Conservation (phyloP, 2,113 vertebrate genomes). For the Crotalus viridis region DNA sequence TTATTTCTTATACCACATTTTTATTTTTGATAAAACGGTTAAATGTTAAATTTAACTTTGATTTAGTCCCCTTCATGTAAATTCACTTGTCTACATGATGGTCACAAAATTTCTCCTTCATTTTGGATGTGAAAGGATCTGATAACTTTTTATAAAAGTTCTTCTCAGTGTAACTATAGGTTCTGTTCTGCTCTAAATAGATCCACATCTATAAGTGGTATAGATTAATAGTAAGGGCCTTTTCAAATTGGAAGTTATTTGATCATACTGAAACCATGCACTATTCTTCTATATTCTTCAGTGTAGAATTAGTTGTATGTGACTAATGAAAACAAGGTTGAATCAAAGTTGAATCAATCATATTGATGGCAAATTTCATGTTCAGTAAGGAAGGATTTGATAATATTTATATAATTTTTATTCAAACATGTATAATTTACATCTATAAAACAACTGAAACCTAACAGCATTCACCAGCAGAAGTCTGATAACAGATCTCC, state of each 20-base stretch:
- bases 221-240: conserved; percentile 28
- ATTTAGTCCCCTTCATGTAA: neutral
- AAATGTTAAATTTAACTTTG: conserved; percentile 57
- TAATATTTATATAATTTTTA: conserved; percentile 57
- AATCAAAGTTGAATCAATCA: conserved; percentile 38
- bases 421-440: conserved; percentile 55
- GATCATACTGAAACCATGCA: conserved; percentile 40
- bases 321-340: conserved; percentile 32
- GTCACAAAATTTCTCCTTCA: conserved; percentile 31
- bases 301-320: conserved; percentile 35
- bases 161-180: neutral
- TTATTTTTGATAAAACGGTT: conserved; percentile 69
- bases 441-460: conserved; percentile 57
- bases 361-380: conserved; percentile 57
- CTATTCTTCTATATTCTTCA: conserved; percentile 17
- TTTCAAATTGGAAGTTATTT: neutral
- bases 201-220: conserved; percentile 36
- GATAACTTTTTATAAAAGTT: conserved; percentile 3
- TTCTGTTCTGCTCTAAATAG: neutral
- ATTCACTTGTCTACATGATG: conserved; percentile 29
- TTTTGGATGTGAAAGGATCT: conserved; percentile 28
- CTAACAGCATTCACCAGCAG: conserved; percentile 50
- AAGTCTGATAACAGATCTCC: conserved; percentile 50
- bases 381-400: conserved; percentile 56
- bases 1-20: conserved; percentile 58